Base-by-base conservation (phyloP, 1,140 invertebrate genomes). In the Coenobita brevimanus region DNA sequence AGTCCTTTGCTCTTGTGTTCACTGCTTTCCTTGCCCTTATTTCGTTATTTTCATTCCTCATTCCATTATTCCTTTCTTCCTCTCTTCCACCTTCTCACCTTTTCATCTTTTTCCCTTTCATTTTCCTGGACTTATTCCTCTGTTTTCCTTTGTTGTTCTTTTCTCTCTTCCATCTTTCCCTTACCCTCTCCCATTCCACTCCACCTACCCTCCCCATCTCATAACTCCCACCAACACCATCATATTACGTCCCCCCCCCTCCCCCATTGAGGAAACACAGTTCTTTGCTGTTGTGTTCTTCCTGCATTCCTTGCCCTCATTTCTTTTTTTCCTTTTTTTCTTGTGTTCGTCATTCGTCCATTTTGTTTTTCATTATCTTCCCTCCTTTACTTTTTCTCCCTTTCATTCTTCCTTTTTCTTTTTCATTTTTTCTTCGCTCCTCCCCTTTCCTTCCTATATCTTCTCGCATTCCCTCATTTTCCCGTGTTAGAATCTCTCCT, bases 401-500 rank as follows among this genome's bases (percentile, higher is more conserved):
- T n/a, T n/a, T n/a, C 62, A 57, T 57, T 67, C 62, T 33, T 67
- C 62, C 62, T 67, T 33, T 33, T 24, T 33, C n/a, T 67, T 33
- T n/a, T 67, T n/a, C n/a, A n/a, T n/a, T n/a, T n/a, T n/a, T n/a
- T n/a, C n/a, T n/a, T n/a, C n/a, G n/a, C n/a, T n/a, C n/a, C n/a
- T n/a, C n/a, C n/a, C 54, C 13, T n/a, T 13, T 13, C 13, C 54
- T 57, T 57, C 54, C 54, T n/a, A 57, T 10, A 10, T 57, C 54
- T n/a, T 57, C 54, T 57, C 54, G 54, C 54, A 57, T 57, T 57
- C 54, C 54, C n/a, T n/a, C n/a, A n/a, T n/a, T n/a, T n/a, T n/a
- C n/a, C n/a, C n/a, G n/a, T n/a, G n/a, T n/a, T n/a, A n/a, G n/a
- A n/a, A n/a, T n/a, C n/a, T n/a, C n/a, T n/a, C n/a, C n/a, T n/a